Conservation (phyloP, 2,888 invertebrate species). For the Pristionchus arcanus region DNA sequence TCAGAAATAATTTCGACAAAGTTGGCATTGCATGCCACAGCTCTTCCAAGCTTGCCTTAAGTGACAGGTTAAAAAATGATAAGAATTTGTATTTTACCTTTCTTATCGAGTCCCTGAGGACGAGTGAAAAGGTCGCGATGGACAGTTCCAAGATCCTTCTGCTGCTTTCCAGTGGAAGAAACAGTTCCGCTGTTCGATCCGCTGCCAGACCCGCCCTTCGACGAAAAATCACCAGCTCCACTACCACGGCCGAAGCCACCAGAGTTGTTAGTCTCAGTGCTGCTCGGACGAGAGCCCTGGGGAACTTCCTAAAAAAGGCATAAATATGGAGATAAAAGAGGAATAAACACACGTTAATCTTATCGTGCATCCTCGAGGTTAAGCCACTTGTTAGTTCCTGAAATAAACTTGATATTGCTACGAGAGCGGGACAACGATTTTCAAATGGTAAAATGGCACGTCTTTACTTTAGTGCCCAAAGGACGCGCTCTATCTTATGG, state of each 20-base stretch:
- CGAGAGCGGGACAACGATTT: background rate
- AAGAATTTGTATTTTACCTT: slow-evolving; percentile 25
- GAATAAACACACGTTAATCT: background rate
- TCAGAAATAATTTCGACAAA: slow-evolving; percentile 63
- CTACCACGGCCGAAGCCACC: slow-evolving; percentile 40
- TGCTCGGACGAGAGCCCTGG: slow-evolving; percentile 28
- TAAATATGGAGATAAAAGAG: background rate
- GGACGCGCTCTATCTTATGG: no score
- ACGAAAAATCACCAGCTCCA: slow-evolving; percentile 14
- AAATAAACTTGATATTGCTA: background rate
- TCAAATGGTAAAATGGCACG: background rate
- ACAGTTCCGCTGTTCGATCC: slow-evolving; percentile 29
- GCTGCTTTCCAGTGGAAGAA: background rate
- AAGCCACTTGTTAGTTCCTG: background rate
- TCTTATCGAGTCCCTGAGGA: slow-evolving; percentile 60
- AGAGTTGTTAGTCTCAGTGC: slow-evolving; percentile 8
- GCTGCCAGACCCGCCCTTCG: slow-evolving; percentile 14
- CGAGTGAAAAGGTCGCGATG: slow-evolving; percentile 65
- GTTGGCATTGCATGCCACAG: slow-evolving; percentile 60
- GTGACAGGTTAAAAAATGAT: background rate
- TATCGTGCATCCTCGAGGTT: background rate
- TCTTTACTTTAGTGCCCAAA: no score
- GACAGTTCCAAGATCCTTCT: slow-evolving; percentile 59
- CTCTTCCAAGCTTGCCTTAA: slow-evolving; percentile 59
- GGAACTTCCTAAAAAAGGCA: slow-evolving; percentile 4